Conservation (phyloP, 2,797 vertebrate species). For the Oceanodroma leucorhoa region DNA sequence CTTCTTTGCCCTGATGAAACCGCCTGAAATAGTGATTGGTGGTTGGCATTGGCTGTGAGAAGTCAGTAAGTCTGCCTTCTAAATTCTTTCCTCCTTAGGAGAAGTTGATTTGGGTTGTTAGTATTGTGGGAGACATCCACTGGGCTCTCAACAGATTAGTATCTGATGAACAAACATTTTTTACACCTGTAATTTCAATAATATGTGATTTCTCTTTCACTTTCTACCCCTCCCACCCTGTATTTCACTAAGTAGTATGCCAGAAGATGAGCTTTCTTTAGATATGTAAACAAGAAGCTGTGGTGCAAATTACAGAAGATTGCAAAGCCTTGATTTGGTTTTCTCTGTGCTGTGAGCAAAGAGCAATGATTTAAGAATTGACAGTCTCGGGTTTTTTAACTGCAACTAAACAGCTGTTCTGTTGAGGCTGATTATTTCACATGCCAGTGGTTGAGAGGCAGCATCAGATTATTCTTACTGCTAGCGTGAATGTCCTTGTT, state of each 20-base stretch:
- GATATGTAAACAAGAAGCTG: conserved; percentile 1
- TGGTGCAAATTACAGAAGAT: background rate
- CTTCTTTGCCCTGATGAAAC: conserved; percentile 14
- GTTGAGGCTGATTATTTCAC: background rate
- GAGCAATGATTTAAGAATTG: background rate
- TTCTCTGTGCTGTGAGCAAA: background rate
- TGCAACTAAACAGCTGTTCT: background rate
- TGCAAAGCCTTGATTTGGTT: background rate
- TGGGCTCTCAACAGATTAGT: conserved; percentile 15
- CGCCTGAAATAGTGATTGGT: background rate
- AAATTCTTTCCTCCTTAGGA: background rate
- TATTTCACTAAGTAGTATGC: background rate
- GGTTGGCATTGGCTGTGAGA: background rate
- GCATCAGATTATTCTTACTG: background rate
- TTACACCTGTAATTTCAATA: conserved; percentile 34
- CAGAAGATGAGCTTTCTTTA: conserved; percentile 34
- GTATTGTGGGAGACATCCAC: conserved; percentile 6
- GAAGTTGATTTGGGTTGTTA: background rate
- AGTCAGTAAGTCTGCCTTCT: background rate
- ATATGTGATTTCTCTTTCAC: background rate
- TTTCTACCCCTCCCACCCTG: background rate
- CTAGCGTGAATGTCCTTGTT: background rate
- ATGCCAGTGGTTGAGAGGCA: background rate
- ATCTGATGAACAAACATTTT: conserved; percentile 44
- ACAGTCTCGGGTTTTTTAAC: background rate